Evolutionary conservation across 2,113 vertebrate genomes (phyloP), one percentile per base, ranked within the genome.

Genomic region (Chlorodrepanis virens): DNA sequence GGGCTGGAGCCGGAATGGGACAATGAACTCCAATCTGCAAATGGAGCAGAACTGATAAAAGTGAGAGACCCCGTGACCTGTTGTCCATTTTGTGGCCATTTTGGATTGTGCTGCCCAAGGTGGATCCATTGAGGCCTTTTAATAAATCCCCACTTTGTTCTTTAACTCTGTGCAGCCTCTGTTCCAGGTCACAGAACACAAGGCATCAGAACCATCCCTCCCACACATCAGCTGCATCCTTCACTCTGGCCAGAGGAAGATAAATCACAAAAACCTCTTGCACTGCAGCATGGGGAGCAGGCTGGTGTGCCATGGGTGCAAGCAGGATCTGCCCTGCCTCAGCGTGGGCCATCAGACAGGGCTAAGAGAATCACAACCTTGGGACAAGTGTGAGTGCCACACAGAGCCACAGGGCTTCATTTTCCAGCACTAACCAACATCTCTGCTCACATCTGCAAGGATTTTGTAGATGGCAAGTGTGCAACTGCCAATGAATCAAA

Each of bases 321-420:
- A 59, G 54, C 0, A 0, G 45, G 54, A 47, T 24, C 1, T 0
- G 15, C 21, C 53, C 47, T 56, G 28, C 39, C 56, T 13, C 6
- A 5, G 50, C 8, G 15, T 57, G 25, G 33, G 12, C 39, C 23
- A 23, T 25, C 24, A 39, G 39, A 28, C 37, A 86, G 40, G 25
- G 20, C 24, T 65, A 21, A 42, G 57, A 24, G 13, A 4, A 4
- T 83, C 79, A 83, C 59, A 61, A 3, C 33, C 13, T 45, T 28
- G 27, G 89, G 68, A 65, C 25, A 63, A 90, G 28, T 19, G 29
- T 67, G 65, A 68, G 33, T 83, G 52, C 29, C 27, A n/a, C 0
- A 0, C 54, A 61, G 53, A 94, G 16, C 6, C 35, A 50, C 1
- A 0, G 57, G 27, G 49, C 49, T 83, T 90, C 22, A 19, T 80